phyloP scores from a whole-genome alignment of 2,797 vertebrate genomes.

The Setipinna tenuifilis region DNA sequence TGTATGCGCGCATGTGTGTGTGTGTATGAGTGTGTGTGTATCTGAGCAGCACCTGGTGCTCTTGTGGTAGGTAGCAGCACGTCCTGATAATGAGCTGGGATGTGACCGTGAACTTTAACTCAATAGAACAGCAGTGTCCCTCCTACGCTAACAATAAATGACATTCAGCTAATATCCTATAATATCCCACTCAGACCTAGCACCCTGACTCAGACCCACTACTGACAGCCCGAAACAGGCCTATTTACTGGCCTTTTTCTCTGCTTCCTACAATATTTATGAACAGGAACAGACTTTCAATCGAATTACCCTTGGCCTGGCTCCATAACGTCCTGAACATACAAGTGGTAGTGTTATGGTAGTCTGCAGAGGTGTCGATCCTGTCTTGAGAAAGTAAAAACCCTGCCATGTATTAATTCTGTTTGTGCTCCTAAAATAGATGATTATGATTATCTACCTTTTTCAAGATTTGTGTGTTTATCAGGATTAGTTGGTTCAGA shows the following conservation, averaged over 20 bases:
- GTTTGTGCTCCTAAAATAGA: too few relatives aligned
- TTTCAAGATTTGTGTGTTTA: too few relatives aligned
- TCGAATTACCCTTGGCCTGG: background rate
- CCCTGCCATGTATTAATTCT: too few relatives aligned
- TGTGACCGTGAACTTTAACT: background rate
- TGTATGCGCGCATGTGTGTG: background rate
- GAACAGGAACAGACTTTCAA: background rate
- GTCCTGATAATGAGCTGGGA: slow-evolving; percentile 14
- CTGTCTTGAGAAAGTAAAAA: too few relatives aligned
- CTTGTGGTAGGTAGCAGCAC: background rate
- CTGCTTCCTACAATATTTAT: background rate
- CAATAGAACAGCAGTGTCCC: background rate
- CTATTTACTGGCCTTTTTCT: background rate
- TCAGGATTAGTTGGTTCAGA: too few relatives aligned
- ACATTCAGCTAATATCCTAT: background rate
- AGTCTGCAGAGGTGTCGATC: too few relatives aligned
- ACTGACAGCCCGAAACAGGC: background rate
- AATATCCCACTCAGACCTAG: too few relatives aligned
- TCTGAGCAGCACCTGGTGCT: slow-evolving; percentile 12
- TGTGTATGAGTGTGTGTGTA: background rate
- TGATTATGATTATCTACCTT: too few relatives aligned
- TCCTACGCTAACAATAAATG: background rate
- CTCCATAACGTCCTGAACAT: background rate
- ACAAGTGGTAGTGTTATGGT: background rate
- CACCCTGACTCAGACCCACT: background rate